A percentile compares a stretch with the other conserved stretches of the same genome.
phyloP scores from a whole-genome alignment of 2,888 invertebrate genomes.

The Eutolmus rufibarbis region DNA sequence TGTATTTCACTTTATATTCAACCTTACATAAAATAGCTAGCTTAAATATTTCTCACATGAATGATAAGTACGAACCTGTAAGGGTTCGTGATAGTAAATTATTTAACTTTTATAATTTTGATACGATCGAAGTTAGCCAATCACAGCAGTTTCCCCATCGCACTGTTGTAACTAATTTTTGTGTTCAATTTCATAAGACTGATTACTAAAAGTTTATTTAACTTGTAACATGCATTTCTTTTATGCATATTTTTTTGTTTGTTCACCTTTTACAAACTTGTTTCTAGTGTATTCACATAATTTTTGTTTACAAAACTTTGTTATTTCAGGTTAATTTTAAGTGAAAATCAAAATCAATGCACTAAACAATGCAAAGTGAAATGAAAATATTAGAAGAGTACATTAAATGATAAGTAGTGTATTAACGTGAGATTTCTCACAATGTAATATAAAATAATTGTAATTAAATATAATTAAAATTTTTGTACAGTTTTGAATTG shows the following conservation, averaged over 20 bases:
- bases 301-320: slow-evolving; percentile 7
- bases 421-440: not conserved
- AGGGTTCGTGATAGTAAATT: too few species aligned
- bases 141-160: not conserved
- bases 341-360: slow-evolving; percentile 23
- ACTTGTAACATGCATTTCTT: not conserved
- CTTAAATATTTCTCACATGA: too few species aligned
- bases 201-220: not conserved
- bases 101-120: not conserved
- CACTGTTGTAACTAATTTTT: not conserved
- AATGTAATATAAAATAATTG: not conserved
- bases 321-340: slow-evolving; percentile 12
- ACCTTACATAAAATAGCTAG: too few species aligned
- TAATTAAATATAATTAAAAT: not conserved
- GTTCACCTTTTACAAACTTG: not conserved
- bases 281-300: slow-evolving; percentile 13
- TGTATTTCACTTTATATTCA: too few species aligned
- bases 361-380: slow-evolving; percentile 12
- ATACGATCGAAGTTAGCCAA: not conserved
- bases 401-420: not conserved
- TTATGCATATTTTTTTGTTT: not conserved
- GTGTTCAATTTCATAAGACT: slow-evolving; percentile 28
- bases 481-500: slow-evolving; percentile 15
- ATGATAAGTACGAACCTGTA: too few species aligned
- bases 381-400: not conserved